These are phyloP conservation scores for Lethocerus indicus DNA, from an alignment of 1,140 invertebrate species.

Conservation along the genomic window DNA sequence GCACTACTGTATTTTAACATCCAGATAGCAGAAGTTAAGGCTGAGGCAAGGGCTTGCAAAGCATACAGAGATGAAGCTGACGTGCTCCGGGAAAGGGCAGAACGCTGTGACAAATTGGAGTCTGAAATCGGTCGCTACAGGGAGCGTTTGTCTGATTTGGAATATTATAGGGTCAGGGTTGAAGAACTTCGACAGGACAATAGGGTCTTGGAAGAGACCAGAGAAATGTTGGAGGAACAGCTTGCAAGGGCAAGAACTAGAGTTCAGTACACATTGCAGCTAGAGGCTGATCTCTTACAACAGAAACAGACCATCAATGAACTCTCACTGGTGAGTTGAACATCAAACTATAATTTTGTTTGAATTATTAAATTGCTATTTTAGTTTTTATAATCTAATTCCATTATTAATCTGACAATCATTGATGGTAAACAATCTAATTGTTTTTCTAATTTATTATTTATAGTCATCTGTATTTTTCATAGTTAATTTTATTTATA, in stretches of 20 bases:
- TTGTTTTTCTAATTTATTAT: neutral
- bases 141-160: constrained; percentile 78
- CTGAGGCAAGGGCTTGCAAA: constrained; percentile 69
- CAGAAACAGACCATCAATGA: constrained; percentile 76
- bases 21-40: constrained; percentile 32
- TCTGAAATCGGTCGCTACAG: constrained; percentile 73
- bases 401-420: neutral
- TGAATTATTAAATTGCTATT: too few species aligned
- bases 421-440: neutral
- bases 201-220: constrained; percentile 43
- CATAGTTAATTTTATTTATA: too few species aligned
- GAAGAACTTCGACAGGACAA: constrained; percentile 20
- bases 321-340: constrained; percentile 44
- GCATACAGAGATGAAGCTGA: constrained; percentile 85
- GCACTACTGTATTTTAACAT: neutral
- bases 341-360: neutral
- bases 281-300: constrained; percentile 73
- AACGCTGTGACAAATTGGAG: constrained; percentile 71
- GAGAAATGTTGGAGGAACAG: constrained; percentile 80
- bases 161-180: constrained; percentile 47
- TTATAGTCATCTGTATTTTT: constrained; percentile 1
- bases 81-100: constrained; percentile 72
- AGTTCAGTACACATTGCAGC: constrained; percentile 64
- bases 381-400: too few species aligned
- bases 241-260: constrained; percentile 60